Conservation (phyloP, 2,888 invertebrate species). For the Mesorhabditis belari region DNA sequence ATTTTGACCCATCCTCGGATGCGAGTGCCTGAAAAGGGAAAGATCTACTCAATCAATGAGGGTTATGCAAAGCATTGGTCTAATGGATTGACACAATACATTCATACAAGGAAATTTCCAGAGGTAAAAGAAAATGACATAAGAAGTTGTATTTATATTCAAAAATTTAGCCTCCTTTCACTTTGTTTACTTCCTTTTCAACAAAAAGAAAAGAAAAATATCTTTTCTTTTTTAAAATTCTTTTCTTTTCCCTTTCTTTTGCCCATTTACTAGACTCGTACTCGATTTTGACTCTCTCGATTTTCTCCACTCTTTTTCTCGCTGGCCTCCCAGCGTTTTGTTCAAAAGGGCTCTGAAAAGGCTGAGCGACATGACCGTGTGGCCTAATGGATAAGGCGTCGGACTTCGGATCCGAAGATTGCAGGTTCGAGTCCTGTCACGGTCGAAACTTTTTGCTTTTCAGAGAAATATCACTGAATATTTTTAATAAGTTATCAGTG, state of each 20-base stretch:
- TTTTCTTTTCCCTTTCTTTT: background rate
- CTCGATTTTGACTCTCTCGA: background rate
- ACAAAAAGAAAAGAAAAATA: too few relatives aligned
- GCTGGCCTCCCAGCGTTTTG: too few relatives aligned
- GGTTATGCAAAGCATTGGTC: constrained; percentile 69
- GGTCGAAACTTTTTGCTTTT: background rate
- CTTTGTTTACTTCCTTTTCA: too few relatives aligned
- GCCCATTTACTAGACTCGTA: background rate
- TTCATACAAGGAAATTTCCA: constrained; percentile 68
- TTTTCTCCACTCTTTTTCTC: background rate
- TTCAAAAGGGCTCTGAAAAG: background rate
- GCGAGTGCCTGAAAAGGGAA: constrained; percentile 74
- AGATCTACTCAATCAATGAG: constrained; percentile 74
- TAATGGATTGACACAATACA: constrained; percentile 41
- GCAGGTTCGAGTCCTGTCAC: background rate
- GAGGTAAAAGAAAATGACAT: too few relatives aligned
- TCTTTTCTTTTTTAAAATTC: too few relatives aligned
- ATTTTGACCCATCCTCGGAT: constrained; percentile 78
- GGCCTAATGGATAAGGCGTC: background rate
- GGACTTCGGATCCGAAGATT: background rate
- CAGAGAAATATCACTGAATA: too few relatives aligned
- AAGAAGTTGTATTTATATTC: too few relatives aligned
- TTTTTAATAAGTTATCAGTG: too few relatives aligned
- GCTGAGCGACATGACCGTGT: background rate
- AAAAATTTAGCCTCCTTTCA: too few relatives aligned